Conservation (phyloP, 2,113 vertebrate genomes). For the Rhagologus leucostigma region DNA sequence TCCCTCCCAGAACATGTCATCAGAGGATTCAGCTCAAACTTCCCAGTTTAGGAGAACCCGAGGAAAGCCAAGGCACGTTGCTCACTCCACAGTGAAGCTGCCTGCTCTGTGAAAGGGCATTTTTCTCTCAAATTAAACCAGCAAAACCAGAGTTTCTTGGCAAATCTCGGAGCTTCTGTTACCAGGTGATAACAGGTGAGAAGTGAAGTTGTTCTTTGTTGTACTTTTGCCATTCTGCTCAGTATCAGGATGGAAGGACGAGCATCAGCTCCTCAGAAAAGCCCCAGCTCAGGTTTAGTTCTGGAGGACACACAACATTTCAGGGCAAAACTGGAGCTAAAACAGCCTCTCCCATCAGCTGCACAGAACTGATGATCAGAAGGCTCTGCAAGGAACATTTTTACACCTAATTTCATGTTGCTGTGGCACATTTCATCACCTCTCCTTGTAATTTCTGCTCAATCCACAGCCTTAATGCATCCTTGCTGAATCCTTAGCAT, state of each 20-base stretch:
- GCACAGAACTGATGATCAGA: background rate
- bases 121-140: background rate
- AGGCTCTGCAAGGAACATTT: background rate
- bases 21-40: background rate
- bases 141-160: background rate
- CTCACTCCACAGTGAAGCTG: background rate
- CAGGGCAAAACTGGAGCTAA: background rate
- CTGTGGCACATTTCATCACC: background rate
- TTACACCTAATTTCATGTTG: background rate
- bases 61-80: background rate
- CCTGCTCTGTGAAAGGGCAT: background rate
- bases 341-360: background rate
- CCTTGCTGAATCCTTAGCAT: background rate
- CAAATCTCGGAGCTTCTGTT: background rate
- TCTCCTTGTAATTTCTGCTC: background rate
- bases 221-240: background rate
- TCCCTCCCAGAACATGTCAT: background rate
- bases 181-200: background rate
- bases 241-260: background rate
- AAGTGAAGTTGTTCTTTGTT: background rate
- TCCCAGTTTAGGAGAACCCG: accelerated
- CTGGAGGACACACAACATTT: background rate
- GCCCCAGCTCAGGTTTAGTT: background rate
- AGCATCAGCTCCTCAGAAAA: background rate
- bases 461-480: background rate